phyloP scores from a whole-genome alignment of 2,888 invertebrate species.

The Aleiodes alternator region DNA sequence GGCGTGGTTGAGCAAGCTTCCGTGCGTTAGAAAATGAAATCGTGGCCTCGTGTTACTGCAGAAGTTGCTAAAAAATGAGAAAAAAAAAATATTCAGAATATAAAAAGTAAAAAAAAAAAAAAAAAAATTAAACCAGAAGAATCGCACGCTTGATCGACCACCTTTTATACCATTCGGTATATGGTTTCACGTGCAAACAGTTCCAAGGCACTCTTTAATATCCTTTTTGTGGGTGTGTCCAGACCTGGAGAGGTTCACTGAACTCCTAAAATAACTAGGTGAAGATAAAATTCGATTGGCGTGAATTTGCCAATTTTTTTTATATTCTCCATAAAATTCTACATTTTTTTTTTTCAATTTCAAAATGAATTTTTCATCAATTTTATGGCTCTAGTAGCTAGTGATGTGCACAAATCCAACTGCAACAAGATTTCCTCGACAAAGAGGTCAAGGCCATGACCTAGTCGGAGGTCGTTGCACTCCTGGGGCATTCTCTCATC shows the following conservation, averaged over 20 bases:
- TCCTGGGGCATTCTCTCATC: constrained; percentile 47
- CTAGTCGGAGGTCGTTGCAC: constrained; percentile 70
- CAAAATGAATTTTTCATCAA: not conserved
- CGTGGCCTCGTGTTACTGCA: constrained; percentile 4
- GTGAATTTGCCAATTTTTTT: not conserved
- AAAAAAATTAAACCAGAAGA: constrained; percentile 36
- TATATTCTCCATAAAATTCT: not conserved
- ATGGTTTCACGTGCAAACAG: constrained; percentile 34
- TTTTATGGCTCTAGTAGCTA: constrained; percentile 18
- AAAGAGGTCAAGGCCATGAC: constrained; percentile 73
- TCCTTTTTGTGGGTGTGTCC: constrained; percentile 53
- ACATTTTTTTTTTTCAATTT: not conserved
- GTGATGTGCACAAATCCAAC: constrained; percentile 21
- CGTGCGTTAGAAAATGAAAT: constrained; percentile 23
- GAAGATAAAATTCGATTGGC: not conserved
- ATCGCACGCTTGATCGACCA: constrained; percentile 40
- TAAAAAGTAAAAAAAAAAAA: constrained; percentile 7
- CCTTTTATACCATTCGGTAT: not conserved
- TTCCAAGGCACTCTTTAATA: constrained; percentile 30
- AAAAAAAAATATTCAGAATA: too few relatives aligned
- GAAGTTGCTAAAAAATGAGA: not conserved
- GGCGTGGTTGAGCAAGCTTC: constrained; percentile 10
- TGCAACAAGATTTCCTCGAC: constrained; percentile 64
- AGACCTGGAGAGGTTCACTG: constrained; percentile 43
- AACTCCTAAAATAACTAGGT: constrained; percentile 35